Evolutionary conservation across 2,797 vertebrate species (phyloP), one percentile per base, ranked within the genome.

Genomic region (Sebastolobus altivelis): DNA sequence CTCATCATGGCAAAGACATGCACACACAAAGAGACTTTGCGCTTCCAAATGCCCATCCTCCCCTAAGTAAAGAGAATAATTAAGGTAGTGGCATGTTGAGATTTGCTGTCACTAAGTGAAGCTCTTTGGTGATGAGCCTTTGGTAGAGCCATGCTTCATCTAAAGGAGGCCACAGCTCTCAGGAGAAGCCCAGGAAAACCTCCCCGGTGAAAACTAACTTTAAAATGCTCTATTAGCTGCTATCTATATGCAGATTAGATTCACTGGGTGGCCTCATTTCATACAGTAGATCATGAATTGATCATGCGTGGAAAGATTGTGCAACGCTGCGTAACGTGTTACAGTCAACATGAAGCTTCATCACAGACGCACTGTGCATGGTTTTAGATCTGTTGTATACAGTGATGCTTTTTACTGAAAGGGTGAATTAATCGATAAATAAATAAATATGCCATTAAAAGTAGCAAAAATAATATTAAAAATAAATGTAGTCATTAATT

Each of bases 151-250:
- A 1, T 0, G 22, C 55, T 43, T 72, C 59, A 25, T 81, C 37
- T 78, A 65, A 83, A 83, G 20, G 67, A 81, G 77, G 83, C 62
- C 74, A 49, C 62, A 1, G 52, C 55, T 83, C 80, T 49, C 76
- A 14, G 65, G 75, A 77, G 65, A 4, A 65, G 55, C 70, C 18
- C 56, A 16, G 31, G 54, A 22, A 66, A 62, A 80, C 68, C 54
- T 67, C 59, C 49, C 55, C 1, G 11, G 16, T 0, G 10, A 31
- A 70, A 60, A 74, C 8, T 8, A 67, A 67, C 22, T 62, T 63
- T 68, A 68, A 84, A 72, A 65, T 11, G 65, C 25, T 10, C 1
- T 10, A 65, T 59, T 74, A 63, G 69, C 69, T 10, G 60, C 22
- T 22, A 16, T 74, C 65, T 40, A n/a, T 66, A 67, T 76, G 75